A percentile compares a stretch with the other conserved stretches of the same genome.
Conservation (phyloP, 2,797 vertebrate genomes). For the Rhabdomys pumilio region DNA sequence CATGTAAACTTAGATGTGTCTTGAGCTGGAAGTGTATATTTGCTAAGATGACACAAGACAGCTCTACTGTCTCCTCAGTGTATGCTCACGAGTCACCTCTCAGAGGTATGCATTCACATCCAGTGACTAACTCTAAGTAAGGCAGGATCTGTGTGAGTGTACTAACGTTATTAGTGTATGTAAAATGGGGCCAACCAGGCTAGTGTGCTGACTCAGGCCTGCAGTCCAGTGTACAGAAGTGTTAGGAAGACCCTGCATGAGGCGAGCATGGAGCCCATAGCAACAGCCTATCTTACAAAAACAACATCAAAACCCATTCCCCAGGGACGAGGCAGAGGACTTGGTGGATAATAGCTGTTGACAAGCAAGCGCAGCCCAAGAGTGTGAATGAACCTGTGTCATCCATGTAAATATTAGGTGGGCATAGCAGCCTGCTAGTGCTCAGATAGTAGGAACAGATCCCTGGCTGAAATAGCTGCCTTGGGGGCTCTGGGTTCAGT, state of each 20-base stretch:
- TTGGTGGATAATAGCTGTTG: background rate
- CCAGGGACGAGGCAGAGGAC: too few species aligned
- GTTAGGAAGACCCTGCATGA: background rate
- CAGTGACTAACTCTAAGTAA: background rate
- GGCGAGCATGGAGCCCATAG: background rate
- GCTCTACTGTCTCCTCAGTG: background rate
- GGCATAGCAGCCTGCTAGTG: background rate
- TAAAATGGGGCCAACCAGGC: background rate
- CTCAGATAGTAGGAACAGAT: background rate
- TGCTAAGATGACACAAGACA: slow-evolving; percentile 16
- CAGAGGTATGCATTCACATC: background rate
- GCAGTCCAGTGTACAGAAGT: background rate
- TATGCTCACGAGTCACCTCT: background rate
- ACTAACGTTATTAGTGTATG: background rate
- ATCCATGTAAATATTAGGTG: background rate
- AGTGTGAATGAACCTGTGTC: too few species aligned
- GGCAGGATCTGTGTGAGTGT: background rate
- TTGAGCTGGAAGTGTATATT: slow-evolving; percentile 31
- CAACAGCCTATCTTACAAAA: background rate
- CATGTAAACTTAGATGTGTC: slow-evolving; percentile 9
- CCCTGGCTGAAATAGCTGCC: background rate
- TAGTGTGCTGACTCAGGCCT: background rate
- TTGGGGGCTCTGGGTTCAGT: background rate
- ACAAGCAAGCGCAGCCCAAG: background rate
- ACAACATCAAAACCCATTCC: background rate